These are phyloP conservation scores for mouse (Mus musculus) DNA, from an alignment of 2,113 vertebrate species.

Conservation along the genomic window DNA sequence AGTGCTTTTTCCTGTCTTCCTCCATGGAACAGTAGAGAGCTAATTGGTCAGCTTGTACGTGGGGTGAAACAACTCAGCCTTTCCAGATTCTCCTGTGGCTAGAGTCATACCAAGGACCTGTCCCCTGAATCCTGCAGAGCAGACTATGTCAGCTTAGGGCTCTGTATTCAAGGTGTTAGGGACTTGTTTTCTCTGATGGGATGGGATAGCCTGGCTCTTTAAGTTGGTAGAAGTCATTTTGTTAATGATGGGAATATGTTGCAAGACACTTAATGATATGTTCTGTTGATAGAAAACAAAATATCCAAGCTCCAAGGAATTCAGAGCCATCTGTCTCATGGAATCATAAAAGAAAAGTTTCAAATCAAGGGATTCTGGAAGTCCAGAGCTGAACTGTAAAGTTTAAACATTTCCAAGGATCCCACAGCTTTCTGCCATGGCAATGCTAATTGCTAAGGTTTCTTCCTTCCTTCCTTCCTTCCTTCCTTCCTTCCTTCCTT, in stretches of 20 bases:
- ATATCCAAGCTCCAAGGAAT: not conserved
- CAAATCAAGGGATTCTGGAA: constrained; percentile 9
- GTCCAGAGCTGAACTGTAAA: not conserved
- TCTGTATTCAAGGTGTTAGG: not conserved
- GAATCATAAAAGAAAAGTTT: not conserved
- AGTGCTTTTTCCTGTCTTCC: not conserved
- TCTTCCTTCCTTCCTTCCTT: not conserved
- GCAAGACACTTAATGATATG: not conserved
- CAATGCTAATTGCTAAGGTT: not conserved
- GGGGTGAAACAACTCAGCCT: not conserved
- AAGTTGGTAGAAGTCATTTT: not conserved
- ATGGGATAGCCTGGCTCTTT: not conserved
- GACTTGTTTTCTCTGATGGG: not conserved
- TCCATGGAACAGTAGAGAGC: not conserved
- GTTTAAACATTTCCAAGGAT: not conserved
- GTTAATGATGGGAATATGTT: not conserved
- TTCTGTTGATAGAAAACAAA: not conserved
- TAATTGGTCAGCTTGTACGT: not conserved
- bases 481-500: too few relatives aligned
- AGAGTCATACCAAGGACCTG: not conserved
- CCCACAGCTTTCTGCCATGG: not conserved
- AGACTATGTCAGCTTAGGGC: not conserved
- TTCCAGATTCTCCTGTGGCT: not conserved
- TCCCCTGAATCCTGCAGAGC: not conserved
- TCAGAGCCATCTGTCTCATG: not conserved